Conservation (phyloP, 2,113 vertebrate species). For the Erythrocercus mccallii region DNA sequence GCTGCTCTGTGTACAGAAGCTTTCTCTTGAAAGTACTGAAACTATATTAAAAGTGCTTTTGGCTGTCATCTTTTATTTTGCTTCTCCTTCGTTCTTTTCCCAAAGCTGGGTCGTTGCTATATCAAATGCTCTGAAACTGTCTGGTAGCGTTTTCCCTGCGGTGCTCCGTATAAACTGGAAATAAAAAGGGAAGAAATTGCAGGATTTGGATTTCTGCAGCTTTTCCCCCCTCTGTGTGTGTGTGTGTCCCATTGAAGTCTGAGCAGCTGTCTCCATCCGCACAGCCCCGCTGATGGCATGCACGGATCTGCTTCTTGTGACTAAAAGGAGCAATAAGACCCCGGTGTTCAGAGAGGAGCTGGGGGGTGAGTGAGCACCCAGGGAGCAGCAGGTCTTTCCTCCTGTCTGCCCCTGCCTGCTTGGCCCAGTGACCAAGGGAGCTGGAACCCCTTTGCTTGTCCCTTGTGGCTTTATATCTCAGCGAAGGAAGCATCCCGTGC, state of each 20-base stretch:
- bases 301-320: conserved; percentile 37
- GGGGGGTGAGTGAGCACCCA: not conserved
- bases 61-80: conserved; percentile 62
- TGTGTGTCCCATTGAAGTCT: conserved; percentile 13
- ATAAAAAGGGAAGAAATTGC: conserved; percentile 47
- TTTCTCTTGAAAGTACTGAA: conserved; percentile 60
- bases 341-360: not conserved
- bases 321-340: conserved; percentile 52
- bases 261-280: conserved; percentile 44
- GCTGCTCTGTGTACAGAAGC: conserved; percentile 27
- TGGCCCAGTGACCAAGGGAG: not conserved
- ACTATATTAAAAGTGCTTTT: conserved; percentile 56
- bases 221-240: not conserved
- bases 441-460: not conserved
- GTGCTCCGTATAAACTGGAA: conserved; percentile 30
- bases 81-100: conserved; percentile 39
- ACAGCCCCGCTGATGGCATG: conserved; percentile 19
- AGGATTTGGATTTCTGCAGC: conserved; percentile 37
- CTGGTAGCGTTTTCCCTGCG: conserved; percentile 50
- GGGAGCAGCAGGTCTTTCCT: not conserved
- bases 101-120: conserved; percentile 30
- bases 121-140: conserved; percentile 51
- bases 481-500: fast-evolving
- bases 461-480: not conserved
- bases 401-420: not conserved